Conservation (phyloP, 2,797 vertebrate genomes). For the Phoebastria nigripes region DNA sequence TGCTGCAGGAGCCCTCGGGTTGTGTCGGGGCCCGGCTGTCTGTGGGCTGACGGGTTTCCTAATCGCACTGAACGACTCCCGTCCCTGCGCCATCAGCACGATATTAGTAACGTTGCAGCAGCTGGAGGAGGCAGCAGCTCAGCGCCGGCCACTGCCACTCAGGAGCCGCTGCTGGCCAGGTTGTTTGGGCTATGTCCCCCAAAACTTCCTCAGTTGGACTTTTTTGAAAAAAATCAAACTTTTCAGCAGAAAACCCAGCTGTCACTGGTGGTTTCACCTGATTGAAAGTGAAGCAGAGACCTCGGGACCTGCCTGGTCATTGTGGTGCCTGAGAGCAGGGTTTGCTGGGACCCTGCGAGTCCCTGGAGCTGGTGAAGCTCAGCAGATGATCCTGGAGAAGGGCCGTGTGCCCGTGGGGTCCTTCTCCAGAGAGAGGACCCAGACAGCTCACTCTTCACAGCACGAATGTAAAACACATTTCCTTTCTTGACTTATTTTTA, state of each 20-base stretch:
- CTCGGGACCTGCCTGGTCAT: not conserved
- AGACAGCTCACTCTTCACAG: not conserved
- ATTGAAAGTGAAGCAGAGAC: not conserved
- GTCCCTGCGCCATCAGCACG: not conserved
- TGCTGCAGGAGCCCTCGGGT: not conserved
- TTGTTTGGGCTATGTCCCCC: not conserved
- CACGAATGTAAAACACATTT: fast-evolving
- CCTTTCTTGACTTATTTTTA: not conserved
- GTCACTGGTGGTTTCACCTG: not conserved
- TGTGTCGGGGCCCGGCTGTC: not conserved
- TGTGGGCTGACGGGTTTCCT: not conserved
- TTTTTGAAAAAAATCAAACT: not conserved
- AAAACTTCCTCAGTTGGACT: not conserved
- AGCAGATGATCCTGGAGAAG: not conserved
- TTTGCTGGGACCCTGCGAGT: not conserved
- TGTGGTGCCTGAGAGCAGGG: fast-evolving
- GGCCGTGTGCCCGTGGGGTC: not conserved
- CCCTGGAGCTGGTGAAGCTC: not conserved
- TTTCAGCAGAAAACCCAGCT: not conserved
- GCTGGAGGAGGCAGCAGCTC: not conserved
- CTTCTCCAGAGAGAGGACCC: not conserved
- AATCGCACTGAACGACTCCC: not conserved
- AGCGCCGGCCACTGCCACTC: fast-evolving
- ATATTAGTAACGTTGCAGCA: not conserved
- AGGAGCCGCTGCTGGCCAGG: not conserved